phyloP scores from a whole-genome alignment of 2,888 invertebrate species.

The Deroplatys truncata region DNA sequence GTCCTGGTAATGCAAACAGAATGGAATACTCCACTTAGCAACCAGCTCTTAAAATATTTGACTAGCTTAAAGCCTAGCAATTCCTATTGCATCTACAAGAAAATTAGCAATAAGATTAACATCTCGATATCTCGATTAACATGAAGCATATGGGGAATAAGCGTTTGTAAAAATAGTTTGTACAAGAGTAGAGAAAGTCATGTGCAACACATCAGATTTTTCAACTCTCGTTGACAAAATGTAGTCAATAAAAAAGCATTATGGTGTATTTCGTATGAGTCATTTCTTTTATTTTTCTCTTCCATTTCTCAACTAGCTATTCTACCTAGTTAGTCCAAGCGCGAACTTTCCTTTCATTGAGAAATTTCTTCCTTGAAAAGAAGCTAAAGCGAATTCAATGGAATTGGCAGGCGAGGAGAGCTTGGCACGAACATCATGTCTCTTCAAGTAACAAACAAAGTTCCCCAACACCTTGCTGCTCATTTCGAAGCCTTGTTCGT shows the following conservation, averaged over 20 bases:
- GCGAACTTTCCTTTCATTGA: conserved; percentile 16
- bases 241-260: background rate
- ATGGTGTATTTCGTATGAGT: background rate
- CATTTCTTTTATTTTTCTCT: background rate
- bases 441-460: background rate
- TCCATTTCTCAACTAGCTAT: background rate
- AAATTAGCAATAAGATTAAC: no score
- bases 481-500: background rate
- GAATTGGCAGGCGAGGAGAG: background rate
- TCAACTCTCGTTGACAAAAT: background rate
- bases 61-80: no score
- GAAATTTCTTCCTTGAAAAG: background rate
- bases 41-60: no score
- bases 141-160: no score
- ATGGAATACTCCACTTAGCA: no score
- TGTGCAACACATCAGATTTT: no score
- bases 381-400: conserved; percentile 13
- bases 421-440: background rate
- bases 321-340: background rate
- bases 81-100: no score
- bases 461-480: background rate
- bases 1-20: no score
- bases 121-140: no score
- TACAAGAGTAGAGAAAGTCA: no score
- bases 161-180: no score